A percentile compares a stretch with the other conserved stretches of the same genome.
These are phyloP conservation scores for Hermodice carunculata DNA, from an alignment of 2,888 invertebrate species.

Conservation along the genomic window DNA sequence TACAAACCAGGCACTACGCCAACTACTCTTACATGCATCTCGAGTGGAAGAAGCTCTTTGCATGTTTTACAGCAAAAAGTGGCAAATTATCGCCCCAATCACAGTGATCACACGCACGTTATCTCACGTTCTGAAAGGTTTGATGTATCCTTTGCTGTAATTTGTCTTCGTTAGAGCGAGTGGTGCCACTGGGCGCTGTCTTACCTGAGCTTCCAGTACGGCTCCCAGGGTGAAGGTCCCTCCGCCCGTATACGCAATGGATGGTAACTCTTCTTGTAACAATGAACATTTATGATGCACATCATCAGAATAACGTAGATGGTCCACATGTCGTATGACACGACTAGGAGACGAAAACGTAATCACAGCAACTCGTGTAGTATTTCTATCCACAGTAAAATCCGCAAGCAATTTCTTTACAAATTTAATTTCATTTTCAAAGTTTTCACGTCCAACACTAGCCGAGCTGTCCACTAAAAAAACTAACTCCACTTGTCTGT, in stretches of 20 bases:
- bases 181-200: background rate
- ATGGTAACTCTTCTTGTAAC: slow-evolving; percentile 75
- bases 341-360: slow-evolving; percentile 77
- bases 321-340: slow-evolving; percentile 75
- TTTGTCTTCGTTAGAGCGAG: background rate
- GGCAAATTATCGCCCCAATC: too few relatives aligned
- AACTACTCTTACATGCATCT: too few relatives aligned
- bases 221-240: slow-evolving; percentile 81
- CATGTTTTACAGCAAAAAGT: too few relatives aligned
- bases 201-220: slow-evolving; percentile 76
- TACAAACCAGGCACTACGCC: too few relatives aligned
- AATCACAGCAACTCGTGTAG: slow-evolving; percentile 77
- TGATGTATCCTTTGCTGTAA: background rate
- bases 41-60: too few relatives aligned
- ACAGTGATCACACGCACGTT: background rate
- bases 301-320: slow-evolving; percentile 72
- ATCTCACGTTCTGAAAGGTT: background rate
- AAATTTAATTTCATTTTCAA: slow-evolving; percentile 77
- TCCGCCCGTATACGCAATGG: slow-evolving; percentile 77
- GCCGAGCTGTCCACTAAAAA: slow-evolving; percentile 81
- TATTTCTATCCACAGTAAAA: slow-evolving; percentile 76
- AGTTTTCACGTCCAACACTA: slow-evolving; percentile 78
- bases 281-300: slow-evolving; percentile 78
- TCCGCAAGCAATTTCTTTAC: slow-evolving; percentile 75
- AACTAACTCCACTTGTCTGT: slow-evolving; percentile 74